Evolutionary conservation across 1,140 invertebrate genomes (phyloP).

Genomic region (Trichonephila clavata): DNA sequence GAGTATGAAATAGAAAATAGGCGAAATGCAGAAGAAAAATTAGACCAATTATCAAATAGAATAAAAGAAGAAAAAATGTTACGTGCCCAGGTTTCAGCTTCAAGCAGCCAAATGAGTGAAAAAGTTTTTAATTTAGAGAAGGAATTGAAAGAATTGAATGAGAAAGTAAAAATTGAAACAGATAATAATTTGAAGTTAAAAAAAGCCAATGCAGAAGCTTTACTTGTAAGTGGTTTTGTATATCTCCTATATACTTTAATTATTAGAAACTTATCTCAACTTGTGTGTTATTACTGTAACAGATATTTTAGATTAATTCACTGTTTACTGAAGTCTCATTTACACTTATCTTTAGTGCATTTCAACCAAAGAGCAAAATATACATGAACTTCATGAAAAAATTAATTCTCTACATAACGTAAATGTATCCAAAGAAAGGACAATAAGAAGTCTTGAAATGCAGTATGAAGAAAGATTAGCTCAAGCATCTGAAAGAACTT

Average conservation of each 20-base stretch:
- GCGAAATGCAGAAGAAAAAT: conserved; percentile 89
- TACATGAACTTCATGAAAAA: conserved; percentile 87
- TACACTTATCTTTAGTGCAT: conserved; percentile 28
- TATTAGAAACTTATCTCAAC: no score
- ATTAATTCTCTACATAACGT: conserved; percentile 88
- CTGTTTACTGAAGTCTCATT: not conserved
- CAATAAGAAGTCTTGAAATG: conserved; percentile 89
- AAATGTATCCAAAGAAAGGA: conserved; percentile 89
- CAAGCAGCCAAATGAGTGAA: conserved; percentile 91
- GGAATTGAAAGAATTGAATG: conserved; percentile 90
- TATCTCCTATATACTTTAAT: no score
- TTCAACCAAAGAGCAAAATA: conserved; percentile 86
- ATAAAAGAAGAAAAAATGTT: conserved; percentile 94
- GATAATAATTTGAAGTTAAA: conserved; percentile 91
- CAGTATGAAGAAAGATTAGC: conserved; percentile 89
- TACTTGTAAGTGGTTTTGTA: conserved; percentile 78
- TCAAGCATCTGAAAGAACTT: conserved; percentile 86
- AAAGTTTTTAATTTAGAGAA: conserved; percentile 92
- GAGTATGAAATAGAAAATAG: conserved; percentile 92
- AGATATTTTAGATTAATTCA: not conserved
- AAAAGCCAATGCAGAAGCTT: conserved; percentile 93
- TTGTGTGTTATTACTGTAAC: no score
- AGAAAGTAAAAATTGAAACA: conserved; percentile 92
- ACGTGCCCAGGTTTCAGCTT: conserved; percentile 88
- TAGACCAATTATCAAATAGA: conserved; percentile 90